Evolutionary conservation across 1,140 invertebrate species (phyloP), one percentile per base, ranked within the genome.

Genomic region (Bactericera cockerelli): DNA sequence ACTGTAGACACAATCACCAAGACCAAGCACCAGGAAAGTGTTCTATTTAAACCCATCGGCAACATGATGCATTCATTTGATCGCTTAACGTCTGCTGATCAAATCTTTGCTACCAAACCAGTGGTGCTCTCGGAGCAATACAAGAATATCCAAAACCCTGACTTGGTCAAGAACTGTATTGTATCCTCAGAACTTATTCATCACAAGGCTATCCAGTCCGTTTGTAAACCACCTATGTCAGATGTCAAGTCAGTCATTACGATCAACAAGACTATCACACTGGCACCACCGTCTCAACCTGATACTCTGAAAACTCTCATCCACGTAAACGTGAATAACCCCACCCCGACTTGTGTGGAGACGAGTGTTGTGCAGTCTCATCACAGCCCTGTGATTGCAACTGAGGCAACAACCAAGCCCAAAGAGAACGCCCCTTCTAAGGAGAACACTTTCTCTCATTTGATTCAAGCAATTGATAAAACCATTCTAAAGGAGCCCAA

Each of bases 241-340:
- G 42, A 19, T n/a, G 42, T 49, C 42, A 49, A 49, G n/a, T 49
- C 42, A 49, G 42, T 49, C 42, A 49, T 49, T 16, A 49, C 42
- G 3, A 49, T 49, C 42, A 49, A 49, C 22, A 49, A 49, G 19
- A 10, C 4, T 19, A 49, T 49, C 10, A 10, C 33, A 49, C 8
- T 19, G 19, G 19, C n/a, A 4, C 42, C 42, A n/a, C n/a, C 42
- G n/a, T 22, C 42, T 49, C 22, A 10, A 22, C n/a, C 4, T 19
- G 42, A 49, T 19, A 4, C 22, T 49, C 22, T 6, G 4, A 49
- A 49, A n/a, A 16, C 42, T 16, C 33, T 11, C 10, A 36, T 36
- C n/a, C n/a, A n/a, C n/a, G n/a, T n/a, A n/a, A n/a, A n/a, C n/a
- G n/a, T n/a, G n/a, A n/a, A n/a, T n/a, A n/a, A n/a, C n/a, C n/a